Evolutionary conservation across 2,797 vertebrate species (phyloP), one percentile per base, ranked within the genome.

Genomic region (Mastacembelus armatus): DNA sequence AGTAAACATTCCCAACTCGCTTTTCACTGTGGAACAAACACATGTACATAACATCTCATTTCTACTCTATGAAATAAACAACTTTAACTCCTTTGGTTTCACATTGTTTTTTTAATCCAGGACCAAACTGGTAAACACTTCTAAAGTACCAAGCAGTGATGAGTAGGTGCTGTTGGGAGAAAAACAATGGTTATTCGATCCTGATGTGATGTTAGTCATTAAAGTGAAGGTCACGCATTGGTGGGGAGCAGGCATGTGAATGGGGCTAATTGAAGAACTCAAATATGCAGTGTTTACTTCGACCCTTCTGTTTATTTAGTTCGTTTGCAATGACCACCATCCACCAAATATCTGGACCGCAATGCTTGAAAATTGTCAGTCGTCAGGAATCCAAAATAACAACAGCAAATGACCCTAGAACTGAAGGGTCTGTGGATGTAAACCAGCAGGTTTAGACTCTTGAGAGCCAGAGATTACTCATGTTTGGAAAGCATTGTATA

Each of bases 1-100:
- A 96, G 86, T 95, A 99, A 54, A 96, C 93, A 61, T 98, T 99
- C 30, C 97, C 97, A 65, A 99, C 96, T 36, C 95, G 94, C 59
- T 84, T 94, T 76, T 96, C 92, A 61, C 94, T 94, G 87, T 33
- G 29, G 63, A 81, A 51, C 36, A 51, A 45, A 71, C 71, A 77
- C 35, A 71, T 24, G 62, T 1, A 8, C 15, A 32, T 47, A 14
- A 36, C 16, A 29, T 48, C 19, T 59, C 40, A 59, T 64, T 57
- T 74, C 35, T 66, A 18, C 32, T 26, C 21, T 0, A 1, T 38
- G 22, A 43, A 48, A 52, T 44, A 58, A 74, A 69, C 39, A 59
- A 10, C 29, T 12, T 21, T 54, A 16, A 10, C 32, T 42, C 15
- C 1, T 52, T 51, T 5, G 27, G 30, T 26, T 40, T 52, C n/a